Evolutionary conservation across 2,888 invertebrate species (phyloP), one percentile per base, ranked within the genome.

Genomic region (Linyphia triangularis): DNA sequence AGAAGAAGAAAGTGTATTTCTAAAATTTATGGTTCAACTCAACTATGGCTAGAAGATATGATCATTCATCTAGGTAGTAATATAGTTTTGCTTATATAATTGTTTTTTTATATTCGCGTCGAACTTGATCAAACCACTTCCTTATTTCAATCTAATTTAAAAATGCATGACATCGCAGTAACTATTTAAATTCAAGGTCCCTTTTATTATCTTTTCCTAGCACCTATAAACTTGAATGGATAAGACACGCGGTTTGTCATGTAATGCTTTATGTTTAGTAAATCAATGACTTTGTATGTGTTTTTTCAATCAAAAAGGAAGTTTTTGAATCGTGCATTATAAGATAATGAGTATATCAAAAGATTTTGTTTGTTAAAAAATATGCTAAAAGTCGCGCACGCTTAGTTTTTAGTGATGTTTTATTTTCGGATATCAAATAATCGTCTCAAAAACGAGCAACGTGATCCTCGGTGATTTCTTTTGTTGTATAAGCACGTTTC

Each of bases 31-130:
- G 73, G 30, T 30, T 57, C 30, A 73, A 57, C 57, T 57, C 30
- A 73, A 57, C 57, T 24, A 73, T 73, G 73, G 73, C 73, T 16
- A 57, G 73, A 57, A 51, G 73, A 73, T 57, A 57, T 9, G 73
- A 73, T 59, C 51, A 73, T 57, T 73, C 73, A 19, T 73, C 30
- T 28, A 57, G 73, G 73, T 73, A 73, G 9, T 30, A 57, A n/a
- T 70, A n/a, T n/a, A 51, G 16, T 63, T 63, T 63, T 26, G 63
- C 19, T 26, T 26, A 63, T 63, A 26, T 7, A 13, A 24, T 19
- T 26, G 24, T 2, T 28, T 63, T 57, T 1, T 1, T 19, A n/a
- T 19, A 16, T 57, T 57, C 1, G 13, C 63, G 7, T 28, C 5
- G 3, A 13, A 63, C 24, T 63, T 26, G 26, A n/a, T 51, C 51